phyloP scores from a whole-genome alignment of 2,797 vertebrate species.

The Botia almorhae region DNA sequence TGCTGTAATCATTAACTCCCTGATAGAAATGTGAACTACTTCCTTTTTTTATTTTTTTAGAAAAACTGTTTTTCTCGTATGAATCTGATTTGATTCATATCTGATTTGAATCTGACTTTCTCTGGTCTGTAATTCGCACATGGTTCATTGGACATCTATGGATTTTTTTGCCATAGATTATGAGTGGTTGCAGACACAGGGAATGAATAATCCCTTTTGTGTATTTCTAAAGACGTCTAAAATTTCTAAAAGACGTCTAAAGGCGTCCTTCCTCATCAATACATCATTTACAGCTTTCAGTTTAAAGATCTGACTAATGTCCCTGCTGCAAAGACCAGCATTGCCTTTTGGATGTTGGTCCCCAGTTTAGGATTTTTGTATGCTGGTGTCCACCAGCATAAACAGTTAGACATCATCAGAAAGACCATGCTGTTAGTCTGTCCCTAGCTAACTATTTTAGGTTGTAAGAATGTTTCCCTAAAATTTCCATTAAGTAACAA shows the following conservation, averaged over 20 bases:
- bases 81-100: too few species aligned
- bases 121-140: neutral
- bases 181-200: neutral
- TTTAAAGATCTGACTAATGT: neutral
- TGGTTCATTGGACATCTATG: conserved; percentile 6
- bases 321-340: neutral
- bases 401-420: neutral
- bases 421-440: too few species aligned
- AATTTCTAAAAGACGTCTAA: too few species aligned
- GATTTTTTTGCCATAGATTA: neutral
- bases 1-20: conserved; percentile 38
- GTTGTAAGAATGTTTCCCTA: too few species aligned
- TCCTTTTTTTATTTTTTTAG: conserved; percentile 32
- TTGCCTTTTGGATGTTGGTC: neutral
- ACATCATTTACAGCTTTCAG: neutral
- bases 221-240: too few species aligned
- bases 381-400: neutral
- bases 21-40: conserved; percentile 45
- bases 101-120: too few species aligned
- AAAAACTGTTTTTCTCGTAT: conserved; percentile 13
- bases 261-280: neutral
- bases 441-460: too few species aligned
- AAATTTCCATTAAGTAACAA: too few species aligned
- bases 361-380: neutral
- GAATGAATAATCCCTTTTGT: too few species aligned